Evolutionary conservation across 2,797 vertebrate species (phyloP).

Genomic region (Gallinago stenura): DNA sequence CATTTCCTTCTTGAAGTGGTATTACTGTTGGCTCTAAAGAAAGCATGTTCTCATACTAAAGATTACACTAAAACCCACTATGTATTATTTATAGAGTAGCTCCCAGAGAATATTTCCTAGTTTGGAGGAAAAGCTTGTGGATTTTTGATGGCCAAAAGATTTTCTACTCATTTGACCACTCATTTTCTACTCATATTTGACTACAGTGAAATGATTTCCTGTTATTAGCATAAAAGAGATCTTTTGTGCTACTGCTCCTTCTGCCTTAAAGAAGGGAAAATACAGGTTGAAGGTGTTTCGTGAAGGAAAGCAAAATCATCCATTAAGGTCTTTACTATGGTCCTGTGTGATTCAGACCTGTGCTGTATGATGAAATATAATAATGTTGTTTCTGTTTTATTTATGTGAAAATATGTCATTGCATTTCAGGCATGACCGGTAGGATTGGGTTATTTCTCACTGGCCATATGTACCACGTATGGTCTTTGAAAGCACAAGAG

Average conservation of each 20-base stretch:
- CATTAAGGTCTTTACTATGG: background rate
- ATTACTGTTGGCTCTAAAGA: slow-evolving; percentile 71
- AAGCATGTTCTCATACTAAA: slow-evolving; percentile 58
- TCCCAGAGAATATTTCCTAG: slow-evolving; percentile 60
- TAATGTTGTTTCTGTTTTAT: background rate
- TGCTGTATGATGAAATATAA: background rate
- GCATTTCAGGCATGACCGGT: background rate
- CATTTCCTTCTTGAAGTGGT: slow-evolving; percentile 75
- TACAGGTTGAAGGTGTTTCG: background rate
- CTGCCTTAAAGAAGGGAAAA: slow-evolving; percentile 8
- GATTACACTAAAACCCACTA: slow-evolving; percentile 62
- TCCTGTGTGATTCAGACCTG: background rate
- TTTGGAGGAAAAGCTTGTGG: slow-evolving; percentile 36
- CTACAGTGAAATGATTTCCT: background rate
- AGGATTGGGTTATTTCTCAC: background rate
- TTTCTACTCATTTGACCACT: slow-evolving; percentile 15
- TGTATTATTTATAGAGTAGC: slow-evolving; percentile 71
- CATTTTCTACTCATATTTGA: slow-evolving; percentile 25
- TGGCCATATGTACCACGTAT: background rate
- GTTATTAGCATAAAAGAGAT: background rate
- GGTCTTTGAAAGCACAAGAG: background rate
- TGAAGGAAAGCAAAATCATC: background rate
- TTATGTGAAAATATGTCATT: background rate
- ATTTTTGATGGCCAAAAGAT: slow-evolving; percentile 16
- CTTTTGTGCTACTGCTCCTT: background rate